These are phyloP conservation scores for Euclidia mi DNA, from an alignment of 2,888 invertebrate genomes.

Conservation along the genomic window DNA sequence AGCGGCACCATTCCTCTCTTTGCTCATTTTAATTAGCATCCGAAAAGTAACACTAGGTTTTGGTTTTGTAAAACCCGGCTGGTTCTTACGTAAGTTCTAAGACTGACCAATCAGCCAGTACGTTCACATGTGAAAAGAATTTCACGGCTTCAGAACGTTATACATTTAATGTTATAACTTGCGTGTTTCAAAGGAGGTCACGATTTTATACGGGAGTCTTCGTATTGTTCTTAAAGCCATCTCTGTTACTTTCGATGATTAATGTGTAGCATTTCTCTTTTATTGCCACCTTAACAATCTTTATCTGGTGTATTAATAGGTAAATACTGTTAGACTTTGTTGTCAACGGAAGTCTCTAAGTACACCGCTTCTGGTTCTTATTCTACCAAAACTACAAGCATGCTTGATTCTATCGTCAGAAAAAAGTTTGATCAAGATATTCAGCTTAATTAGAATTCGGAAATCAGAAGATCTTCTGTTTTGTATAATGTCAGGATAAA, in stretches of 20 bases:
- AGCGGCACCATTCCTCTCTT: constrained; percentile 64
- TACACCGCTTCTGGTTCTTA: too few relatives aligned
- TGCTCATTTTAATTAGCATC: constrained; percentile 82
- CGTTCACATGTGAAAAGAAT: constrained; percentile 40
- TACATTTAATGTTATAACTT: constrained; percentile 36
- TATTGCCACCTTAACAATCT: constrained; percentile 19
- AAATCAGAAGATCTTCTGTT: too few relatives aligned
- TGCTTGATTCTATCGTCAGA: too few relatives aligned
- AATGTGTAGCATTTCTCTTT: constrained; percentile 42
- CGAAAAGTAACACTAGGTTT: constrained; percentile 68
- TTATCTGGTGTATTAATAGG: not conserved
- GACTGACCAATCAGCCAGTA: constrained; percentile 20
- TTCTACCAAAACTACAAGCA: too few relatives aligned
- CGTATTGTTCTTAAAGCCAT: constrained; percentile 35
- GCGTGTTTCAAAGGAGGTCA: constrained; percentile 43
- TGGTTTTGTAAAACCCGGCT: constrained; percentile 56
- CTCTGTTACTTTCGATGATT: constrained; percentile 41
- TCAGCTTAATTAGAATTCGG: too few relatives aligned
- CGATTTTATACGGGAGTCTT: constrained; percentile 36
- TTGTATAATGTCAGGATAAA: too few relatives aligned
- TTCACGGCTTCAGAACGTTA: constrained; percentile 42
- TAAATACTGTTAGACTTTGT: too few relatives aligned
- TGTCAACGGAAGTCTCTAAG: too few relatives aligned
- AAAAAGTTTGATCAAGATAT: too few relatives aligned
- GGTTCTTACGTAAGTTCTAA: constrained; percentile 38